Conservation (phyloP, 2,888 invertebrate genomes). For the Dryobota labecula region DNA sequence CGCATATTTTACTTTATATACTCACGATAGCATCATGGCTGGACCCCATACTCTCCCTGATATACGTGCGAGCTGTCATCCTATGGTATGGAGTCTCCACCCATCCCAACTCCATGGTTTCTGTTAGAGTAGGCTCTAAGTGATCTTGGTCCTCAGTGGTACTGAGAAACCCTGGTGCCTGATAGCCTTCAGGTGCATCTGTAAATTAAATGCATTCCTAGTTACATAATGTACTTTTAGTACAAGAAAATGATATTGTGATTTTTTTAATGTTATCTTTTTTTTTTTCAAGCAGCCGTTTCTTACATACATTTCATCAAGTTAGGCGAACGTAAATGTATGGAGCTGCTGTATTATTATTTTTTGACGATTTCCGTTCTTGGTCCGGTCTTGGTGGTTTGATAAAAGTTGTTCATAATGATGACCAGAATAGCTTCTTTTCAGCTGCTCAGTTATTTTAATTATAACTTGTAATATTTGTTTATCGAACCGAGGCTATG, state of each 20-base stretch:
- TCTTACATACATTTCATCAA: background rate
- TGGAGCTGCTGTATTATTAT: background rate
- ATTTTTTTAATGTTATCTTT: too few species aligned
- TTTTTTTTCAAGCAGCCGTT: background rate
- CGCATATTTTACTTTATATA: constrained; percentile 8
- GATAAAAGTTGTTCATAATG: too few species aligned
- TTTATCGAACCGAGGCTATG: background rate
- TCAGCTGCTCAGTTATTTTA: background rate
- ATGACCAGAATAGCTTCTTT: background rate
- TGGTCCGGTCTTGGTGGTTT: too few species aligned
- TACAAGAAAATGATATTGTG: too few species aligned
- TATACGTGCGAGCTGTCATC: constrained; percentile 69
- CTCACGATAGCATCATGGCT: constrained; percentile 79
- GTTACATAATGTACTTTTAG: background rate
- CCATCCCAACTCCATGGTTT: constrained; percentile 70
- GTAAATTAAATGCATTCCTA: background rate
- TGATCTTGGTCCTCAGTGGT: constrained; percentile 70
- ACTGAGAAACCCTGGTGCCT: constrained; percentile 80
- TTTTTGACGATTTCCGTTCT: background rate
- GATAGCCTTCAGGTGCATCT: constrained; percentile 81
- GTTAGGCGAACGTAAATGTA: background rate
- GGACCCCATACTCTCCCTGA: constrained; percentile 64
- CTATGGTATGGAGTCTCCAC: constrained; percentile 80
- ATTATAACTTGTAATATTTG: background rate
- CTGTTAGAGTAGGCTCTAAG: constrained; percentile 62